Evolutionary conservation across 2,113 vertebrate species (phyloP).

Genomic region (Telmatochromis sp.): DNA sequence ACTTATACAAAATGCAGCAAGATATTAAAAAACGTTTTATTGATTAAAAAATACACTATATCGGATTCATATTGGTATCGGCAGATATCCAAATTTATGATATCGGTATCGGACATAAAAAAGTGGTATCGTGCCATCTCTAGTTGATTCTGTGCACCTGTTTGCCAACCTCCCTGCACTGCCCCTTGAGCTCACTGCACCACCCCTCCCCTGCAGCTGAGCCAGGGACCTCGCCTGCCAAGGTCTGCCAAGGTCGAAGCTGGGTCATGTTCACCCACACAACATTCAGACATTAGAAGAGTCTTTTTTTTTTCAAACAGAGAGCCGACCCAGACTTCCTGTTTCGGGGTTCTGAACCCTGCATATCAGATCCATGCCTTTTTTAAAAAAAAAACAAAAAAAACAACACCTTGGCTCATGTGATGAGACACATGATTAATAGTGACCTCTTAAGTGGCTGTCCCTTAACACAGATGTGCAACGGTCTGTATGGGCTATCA

Average conservation of each 20-base stretch:
- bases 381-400: fast-evolving
- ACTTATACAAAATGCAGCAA: too few species aligned
- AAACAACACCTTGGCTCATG: neutral
- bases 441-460: neutral
- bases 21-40: too few species aligned
- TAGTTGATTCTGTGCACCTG: neutral
- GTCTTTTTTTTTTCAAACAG: neutral
- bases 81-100: too few species aligned
- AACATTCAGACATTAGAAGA: neutral
- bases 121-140: too few species aligned
- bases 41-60: too few species aligned
- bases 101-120: too few species aligned
- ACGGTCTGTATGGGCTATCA: neutral
- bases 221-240: neutral
- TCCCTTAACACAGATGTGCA: neutral
- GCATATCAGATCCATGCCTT: neutral
- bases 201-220: neutral
- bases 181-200: neutral
- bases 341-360: neutral
- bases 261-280: neutral
- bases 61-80: too few species aligned
- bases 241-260: neutral
- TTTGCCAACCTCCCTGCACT: neutral
- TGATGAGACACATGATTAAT: neutral
- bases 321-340: neutral